Evolutionary conservation across 1,140 invertebrate genomes (phyloP).

Genomic region (Hycleus cichorii): DNA sequence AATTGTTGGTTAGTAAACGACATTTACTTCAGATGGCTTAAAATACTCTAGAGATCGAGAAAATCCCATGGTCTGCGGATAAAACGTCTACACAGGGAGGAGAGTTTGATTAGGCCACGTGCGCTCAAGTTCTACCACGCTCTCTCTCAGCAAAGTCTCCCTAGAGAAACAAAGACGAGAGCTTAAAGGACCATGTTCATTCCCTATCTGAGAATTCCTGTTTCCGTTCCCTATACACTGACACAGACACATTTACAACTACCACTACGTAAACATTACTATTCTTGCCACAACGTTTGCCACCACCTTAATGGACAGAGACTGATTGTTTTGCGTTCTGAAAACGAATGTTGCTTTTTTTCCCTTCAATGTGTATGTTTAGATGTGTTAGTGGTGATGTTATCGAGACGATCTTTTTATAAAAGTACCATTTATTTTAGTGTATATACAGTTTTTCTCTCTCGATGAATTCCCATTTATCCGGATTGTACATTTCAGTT

Average conservation of each 20-base stretch:
- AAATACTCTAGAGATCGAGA: conserved; percentile 8
- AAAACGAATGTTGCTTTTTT: background rate
- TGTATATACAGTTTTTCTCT: too few species aligned
- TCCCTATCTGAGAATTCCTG: conserved; percentile 9
- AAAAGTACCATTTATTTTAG: too few species aligned
- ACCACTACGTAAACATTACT: too few species aligned
- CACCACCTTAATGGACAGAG: conserved; percentile 20
- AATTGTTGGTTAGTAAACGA: too few species aligned
- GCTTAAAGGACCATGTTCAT: conserved; percentile 17
- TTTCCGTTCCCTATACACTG: conserved; percentile 2
- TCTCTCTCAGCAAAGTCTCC: conserved; percentile 1
- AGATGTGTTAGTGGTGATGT: too few species aligned
- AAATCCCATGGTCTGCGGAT: conserved; percentile 11
- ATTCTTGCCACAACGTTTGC: background rate
- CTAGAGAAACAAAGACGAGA: conserved; percentile 4
- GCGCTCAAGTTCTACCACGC: conserved; percentile 13
- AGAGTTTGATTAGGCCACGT: conserved; percentile 5
- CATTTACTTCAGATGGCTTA: background rate
- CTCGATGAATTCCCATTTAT: too few species aligned
- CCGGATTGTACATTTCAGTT: too few species aligned
- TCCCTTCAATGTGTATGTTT: too few species aligned
- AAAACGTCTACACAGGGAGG: conserved; percentile 8
- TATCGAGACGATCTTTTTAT: too few species aligned
- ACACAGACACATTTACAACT: too few species aligned
- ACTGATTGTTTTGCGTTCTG: conserved; percentile 20